Percentiles rank a stretch among this genome's conserved stretches.
Conservation (phyloP, 2,113 vertebrate genomes). For the Promerops cafer region DNA sequence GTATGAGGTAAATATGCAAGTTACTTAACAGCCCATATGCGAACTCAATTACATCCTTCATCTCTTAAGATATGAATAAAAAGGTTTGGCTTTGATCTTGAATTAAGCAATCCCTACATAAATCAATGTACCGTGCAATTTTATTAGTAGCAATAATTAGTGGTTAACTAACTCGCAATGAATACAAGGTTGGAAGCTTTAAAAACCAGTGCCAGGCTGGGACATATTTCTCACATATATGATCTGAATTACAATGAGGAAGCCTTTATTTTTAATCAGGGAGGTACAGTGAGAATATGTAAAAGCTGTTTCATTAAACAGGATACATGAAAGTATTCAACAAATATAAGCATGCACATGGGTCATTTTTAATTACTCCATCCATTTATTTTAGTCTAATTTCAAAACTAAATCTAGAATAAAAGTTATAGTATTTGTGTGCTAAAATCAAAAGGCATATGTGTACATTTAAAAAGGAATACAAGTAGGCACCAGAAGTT, state of each 20-base stretch:
- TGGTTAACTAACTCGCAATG: constrained; percentile 4
- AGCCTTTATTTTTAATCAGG: background rate
- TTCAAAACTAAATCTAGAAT: background rate
- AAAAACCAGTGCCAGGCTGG: background rate
- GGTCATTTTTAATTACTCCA: background rate
- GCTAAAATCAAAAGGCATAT: background rate
- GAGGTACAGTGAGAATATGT: background rate
- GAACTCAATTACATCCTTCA: constrained; percentile 64
- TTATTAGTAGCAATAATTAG: constrained; percentile 51
- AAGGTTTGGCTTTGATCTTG: constrained; percentile 66
- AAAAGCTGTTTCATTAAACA: background rate
- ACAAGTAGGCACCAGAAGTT: constrained; percentile 5
- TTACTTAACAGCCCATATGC: constrained; percentile 58
- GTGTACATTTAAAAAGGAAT: constrained; percentile 5
- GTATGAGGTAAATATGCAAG: constrained; percentile 44
- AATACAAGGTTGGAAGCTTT: constrained; percentile 17
- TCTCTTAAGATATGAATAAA: constrained; percentile 57
- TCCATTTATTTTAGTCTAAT: background rate
- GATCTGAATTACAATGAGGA: background rate
- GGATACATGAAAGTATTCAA: background rate
- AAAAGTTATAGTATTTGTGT: background rate
- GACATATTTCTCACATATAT: constrained; percentile 16
- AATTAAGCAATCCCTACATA: constrained; percentile 50
- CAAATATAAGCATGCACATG: background rate
- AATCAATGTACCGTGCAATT: constrained; percentile 37